A percentile compares a stretch with the other conserved stretches of the same genome.
These are phyloP conservation scores for Phalacrocorax carbo DNA, from an alignment of 2,113 vertebrate species.

Conservation along the genomic window DNA sequence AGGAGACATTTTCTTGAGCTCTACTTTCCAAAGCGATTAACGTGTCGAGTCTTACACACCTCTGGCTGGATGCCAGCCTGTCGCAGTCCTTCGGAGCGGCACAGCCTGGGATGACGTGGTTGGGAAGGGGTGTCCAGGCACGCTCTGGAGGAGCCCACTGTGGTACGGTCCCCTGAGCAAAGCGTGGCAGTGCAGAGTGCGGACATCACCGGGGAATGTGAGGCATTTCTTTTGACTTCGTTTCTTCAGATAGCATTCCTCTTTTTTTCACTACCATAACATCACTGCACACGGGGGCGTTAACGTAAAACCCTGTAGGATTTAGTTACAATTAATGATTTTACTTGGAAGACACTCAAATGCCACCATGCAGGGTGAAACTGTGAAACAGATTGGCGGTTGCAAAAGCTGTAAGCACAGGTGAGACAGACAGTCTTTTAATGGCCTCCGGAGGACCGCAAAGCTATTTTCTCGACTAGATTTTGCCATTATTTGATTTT, in stretches of 20 bases:
- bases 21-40: neutral
- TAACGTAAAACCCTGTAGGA: neutral
- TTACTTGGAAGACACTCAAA: neutral
- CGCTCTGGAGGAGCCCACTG: neutral
- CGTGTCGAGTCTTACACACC: rapidly evolving
- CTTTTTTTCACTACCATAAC: neutral
- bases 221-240: neutral
- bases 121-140: neutral
- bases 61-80: neutral
- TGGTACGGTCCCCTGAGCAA: neutral
- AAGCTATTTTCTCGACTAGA: neutral
- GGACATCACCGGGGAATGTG: neutral
- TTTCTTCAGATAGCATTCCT: neutral
- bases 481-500: neutral
- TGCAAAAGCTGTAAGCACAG: neutral
- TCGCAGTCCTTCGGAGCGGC: neutral
- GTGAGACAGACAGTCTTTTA: neutral
- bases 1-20: neutral
- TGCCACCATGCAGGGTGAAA: rapidly evolving
- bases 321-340: neutral
- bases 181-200: rapidly evolving
- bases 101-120: neutral
- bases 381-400: neutral
- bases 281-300: rapidly evolving
- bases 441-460: neutral